A percentile compares a stretch with the other conserved stretches of the same genome.
Evolutionary conservation across 23 tunicate species (phyloP).

Genomic region (Trididemnum miniatum): DNA sequence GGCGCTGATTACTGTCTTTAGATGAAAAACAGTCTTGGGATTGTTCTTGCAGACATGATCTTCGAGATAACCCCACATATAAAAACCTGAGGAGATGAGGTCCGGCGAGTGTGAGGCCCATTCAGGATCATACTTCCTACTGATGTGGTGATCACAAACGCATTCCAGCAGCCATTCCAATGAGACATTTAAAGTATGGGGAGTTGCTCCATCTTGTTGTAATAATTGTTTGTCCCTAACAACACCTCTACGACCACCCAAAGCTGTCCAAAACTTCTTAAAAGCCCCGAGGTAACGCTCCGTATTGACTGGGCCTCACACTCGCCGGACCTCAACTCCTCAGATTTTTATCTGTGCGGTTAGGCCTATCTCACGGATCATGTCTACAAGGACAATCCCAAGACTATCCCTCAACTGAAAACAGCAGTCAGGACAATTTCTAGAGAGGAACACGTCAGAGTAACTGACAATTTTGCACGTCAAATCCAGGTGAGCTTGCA

Average conservation of each 20-base stretch:
- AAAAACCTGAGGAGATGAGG: background rate
- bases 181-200: background rate
- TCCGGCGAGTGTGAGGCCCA: constrained; percentile 1
- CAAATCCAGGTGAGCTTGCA: background rate
- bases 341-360: constrained; percentile 1
- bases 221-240: background rate
- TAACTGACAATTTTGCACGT: background rate
- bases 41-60: background rate
- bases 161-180: background rate
- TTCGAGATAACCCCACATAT: background rate
- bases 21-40: background rate
- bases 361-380: background rate
- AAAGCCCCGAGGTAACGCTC: background rate
- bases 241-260: background rate
- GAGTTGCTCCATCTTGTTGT: background rate
- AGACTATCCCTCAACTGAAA: background rate
- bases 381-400: background rate
- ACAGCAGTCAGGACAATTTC: background rate
- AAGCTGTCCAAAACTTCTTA: background rate
- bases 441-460: background rate
- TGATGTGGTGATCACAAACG: background rate
- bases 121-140: background rate
- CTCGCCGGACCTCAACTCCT: background rate
- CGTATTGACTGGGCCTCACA: constrained; percentile 1
- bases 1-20: background rate